phyloP scores from a whole-genome alignment of 2,888 invertebrate species.

The Strigamia maritima region DNA sequence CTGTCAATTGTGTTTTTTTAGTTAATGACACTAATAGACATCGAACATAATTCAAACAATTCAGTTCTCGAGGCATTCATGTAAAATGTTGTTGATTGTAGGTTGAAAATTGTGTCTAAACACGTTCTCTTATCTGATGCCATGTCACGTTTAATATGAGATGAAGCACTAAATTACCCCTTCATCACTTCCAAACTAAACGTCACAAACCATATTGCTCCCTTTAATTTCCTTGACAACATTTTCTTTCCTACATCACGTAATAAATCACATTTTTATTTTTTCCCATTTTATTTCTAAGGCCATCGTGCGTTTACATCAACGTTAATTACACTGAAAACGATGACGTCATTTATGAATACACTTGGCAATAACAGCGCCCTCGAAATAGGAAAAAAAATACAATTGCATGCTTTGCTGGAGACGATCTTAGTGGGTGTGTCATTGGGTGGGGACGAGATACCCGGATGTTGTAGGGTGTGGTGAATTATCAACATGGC shows the following conservation, averaged over 20 bases:
- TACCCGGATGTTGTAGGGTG: constrained; percentile 31
- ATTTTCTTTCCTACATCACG: neutral
- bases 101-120: constrained; percentile 34
- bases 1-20: neutral
- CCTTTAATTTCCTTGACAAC: neutral
- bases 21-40: neutral
- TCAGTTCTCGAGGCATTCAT: constrained; percentile 18
- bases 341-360: neutral
- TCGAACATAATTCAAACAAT: constrained; percentile 28
- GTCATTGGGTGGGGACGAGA: constrained; percentile 31
- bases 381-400: constrained; percentile 26
- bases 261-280: neutral
- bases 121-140: constrained; percentile 32
- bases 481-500: constrained; percentile 31
- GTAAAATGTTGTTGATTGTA: constrained; percentile 27
- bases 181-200: constrained; percentile 14
- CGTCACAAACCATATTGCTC: neutral
- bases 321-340: neutral
- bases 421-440: constrained; percentile 30
- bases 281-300: neutral
- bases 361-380: neutral
- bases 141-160: constrained; percentile 30
- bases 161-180: constrained; percentile 32
- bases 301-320: neutral
- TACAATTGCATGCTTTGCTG: constrained; percentile 22